Evolutionary conservation across 2,888 invertebrate genomes (phyloP).

Genomic region (Andrena flavipes): DNA sequence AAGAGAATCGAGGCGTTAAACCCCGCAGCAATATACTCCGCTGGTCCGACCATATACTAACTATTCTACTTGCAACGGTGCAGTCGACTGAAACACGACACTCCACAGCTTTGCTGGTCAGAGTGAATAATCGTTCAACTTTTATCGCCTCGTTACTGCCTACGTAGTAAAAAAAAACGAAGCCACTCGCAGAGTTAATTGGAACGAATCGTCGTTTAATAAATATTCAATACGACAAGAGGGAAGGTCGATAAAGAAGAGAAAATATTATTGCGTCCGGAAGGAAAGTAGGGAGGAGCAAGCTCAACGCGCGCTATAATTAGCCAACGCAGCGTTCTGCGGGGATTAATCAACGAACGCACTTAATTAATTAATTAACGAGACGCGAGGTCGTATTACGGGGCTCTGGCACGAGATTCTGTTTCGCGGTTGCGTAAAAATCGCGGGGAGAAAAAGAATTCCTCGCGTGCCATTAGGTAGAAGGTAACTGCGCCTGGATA

Average conservation of each 20-base stretch:
- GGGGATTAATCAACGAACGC: neutral
- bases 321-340: slow-evolving; percentile 4
- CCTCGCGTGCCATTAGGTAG: slow-evolving; percentile 11
- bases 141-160: neutral
- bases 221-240: slow-evolving; percentile 15
- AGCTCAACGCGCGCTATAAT: slow-evolving; percentile 11
- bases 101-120: neutral
- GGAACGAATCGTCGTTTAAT: slow-evolving; percentile 1
- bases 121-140: neutral
- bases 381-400: neutral
- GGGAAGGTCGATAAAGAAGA: neutral
- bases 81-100: neutral
- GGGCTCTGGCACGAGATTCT: neutral
- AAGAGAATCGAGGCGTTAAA: no score
- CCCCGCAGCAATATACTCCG: neutral
- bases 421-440: neutral
- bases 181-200: neutral
- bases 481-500: slow-evolving; percentile 13
- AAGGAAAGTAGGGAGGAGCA: slow-evolving; percentile 5
- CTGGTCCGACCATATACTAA: neutral
- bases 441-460: neutral
- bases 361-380: slow-evolving; percentile 35
- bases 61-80: neutral
- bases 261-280: neutral
- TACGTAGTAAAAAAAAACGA: neutral